Conservation (phyloP, 2,797 vertebrate species). For the Valencia hispanica region DNA sequence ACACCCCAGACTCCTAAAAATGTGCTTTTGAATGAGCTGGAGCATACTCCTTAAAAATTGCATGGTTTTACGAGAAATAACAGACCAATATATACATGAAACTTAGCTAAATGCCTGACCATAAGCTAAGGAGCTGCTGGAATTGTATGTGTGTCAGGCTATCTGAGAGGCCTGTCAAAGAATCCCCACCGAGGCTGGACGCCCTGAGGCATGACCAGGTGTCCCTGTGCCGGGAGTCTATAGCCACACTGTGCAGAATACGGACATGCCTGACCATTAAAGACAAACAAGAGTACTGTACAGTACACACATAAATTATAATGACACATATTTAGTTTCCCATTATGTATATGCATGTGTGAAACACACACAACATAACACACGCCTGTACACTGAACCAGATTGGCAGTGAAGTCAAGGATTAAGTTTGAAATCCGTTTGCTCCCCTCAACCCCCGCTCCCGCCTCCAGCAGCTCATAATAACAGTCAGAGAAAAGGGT, state of each 20-base stretch:
- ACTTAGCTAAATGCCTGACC: conserved; percentile 4
- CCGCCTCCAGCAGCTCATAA: conserved; percentile 26
- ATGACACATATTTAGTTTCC: background rate
- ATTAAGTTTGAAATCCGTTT: conserved; percentile 42
- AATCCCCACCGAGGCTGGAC: conserved; percentile 57
- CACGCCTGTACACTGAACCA: background rate
- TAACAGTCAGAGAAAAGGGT: conserved; percentile 36
- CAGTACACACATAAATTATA: background rate
- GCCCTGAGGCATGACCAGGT: conserved; percentile 79
- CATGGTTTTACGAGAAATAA: conserved; percentile 1
- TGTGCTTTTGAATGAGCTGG: background rate
- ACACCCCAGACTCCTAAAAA: too few relatives aligned
- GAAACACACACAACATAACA: background rate
- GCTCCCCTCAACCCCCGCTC: background rate
- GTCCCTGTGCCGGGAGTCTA: conserved; percentile 57
- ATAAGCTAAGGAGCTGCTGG: conserved; percentile 3
- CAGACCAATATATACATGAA: conserved; percentile 23
- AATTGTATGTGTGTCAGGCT: conserved; percentile 25
- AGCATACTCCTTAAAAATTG: too few relatives aligned
- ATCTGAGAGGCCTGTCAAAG: conserved; percentile 56
- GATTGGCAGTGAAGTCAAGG: conserved; percentile 30
- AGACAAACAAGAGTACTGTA: background rate
- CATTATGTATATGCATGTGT: background rate
- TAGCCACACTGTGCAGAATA: conserved; percentile 64
- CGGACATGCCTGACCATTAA: conserved; percentile 56